Evolutionary conservation across 1,140 invertebrate genomes (phyloP).

Genomic region (Diorhabda carinulata): DNA sequence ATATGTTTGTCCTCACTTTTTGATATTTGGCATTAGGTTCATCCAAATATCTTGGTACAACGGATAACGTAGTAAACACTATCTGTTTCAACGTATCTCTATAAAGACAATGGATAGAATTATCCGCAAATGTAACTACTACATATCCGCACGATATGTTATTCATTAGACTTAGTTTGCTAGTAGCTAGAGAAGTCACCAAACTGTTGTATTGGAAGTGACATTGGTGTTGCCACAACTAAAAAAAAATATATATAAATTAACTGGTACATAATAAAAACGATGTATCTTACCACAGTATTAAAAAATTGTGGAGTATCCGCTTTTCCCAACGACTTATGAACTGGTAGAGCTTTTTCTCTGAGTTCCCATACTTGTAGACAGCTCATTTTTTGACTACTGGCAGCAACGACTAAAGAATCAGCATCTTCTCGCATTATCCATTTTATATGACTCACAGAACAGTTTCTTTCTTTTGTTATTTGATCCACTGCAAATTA

Average conservation of each 20-base stretch:
- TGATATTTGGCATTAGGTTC: slow-evolving; percentile 52
- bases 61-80: slow-evolving; percentile 51
- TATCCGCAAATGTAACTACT: slow-evolving; percentile 70
- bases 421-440: slow-evolving; percentile 77
- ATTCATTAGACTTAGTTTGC: slow-evolving; percentile 61
- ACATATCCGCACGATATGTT: slow-evolving; percentile 61
- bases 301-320: slow-evolving; percentile 58
- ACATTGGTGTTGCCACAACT: slow-evolving; percentile 68
- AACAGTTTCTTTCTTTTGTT: slow-evolving; percentile 37
- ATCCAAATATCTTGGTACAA: slow-evolving; percentile 51
- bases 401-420: slow-evolving; percentile 70
- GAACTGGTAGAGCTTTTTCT: slow-evolving; percentile 72
- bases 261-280: not conserved
- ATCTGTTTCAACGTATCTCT: slow-evolving; percentile 71
- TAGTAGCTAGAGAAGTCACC: slow-evolving; percentile 54
- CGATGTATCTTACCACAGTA: slow-evolving; percentile 60
- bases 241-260: slow-evolving; percentile 24
- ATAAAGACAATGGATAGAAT: slow-evolving; percentile 71
- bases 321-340: slow-evolving; percentile 62
- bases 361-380: slow-evolving; percentile 84
- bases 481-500: slow-evolving; percentile 37
- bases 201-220: slow-evolving; percentile 54
- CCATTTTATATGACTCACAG: slow-evolving; percentile 73
- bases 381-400: slow-evolving; percentile 58
- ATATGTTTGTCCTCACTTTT: slow-evolving; percentile 49